These are phyloP conservation scores for Apotomis capreana DNA, from an alignment of 2,888 invertebrate species.

Conservation along the genomic window DNA sequence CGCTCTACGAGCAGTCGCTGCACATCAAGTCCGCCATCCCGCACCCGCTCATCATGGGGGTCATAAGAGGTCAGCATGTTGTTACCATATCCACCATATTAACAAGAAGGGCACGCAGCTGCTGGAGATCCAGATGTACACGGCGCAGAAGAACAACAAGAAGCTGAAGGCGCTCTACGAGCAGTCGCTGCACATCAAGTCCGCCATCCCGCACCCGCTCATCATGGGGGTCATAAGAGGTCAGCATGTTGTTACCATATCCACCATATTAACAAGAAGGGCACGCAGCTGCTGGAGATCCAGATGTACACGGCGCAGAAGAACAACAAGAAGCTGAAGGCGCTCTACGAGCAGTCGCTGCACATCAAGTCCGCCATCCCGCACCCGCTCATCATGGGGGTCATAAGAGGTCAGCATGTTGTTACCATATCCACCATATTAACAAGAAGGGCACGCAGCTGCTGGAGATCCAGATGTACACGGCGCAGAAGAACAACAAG, in stretches of 20 bases:
- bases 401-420: slow-evolving; percentile 91
- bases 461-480: slow-evolving; percentile 99
- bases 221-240: slow-evolving; percentile 99
- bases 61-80: slow-evolving; percentile 91
- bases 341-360: slow-evolving; percentile 98
- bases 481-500: slow-evolving; percentile 99
- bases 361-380: slow-evolving; percentile 99
- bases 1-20: slow-evolving; percentile 98
- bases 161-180: slow-evolving; percentile 98
- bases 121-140: slow-evolving; percentile 99
- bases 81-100: no score
- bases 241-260: no score
- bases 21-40: slow-evolving; percentile 99
- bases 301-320: slow-evolving; percentile 99
- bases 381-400: slow-evolving; percentile 99
- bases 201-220: slow-evolving; percentile 99
- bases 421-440: no score
- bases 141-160: slow-evolving; percentile 99
- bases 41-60: slow-evolving; percentile 99
- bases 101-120: slow-evolving; percentile 99
- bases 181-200: slow-evolving; percentile 98
- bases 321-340: slow-evolving; percentile 98
- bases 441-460: slow-evolving; percentile 99
- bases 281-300: slow-evolving; percentile 98
- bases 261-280: no score